Base-by-base conservation (phyloP, 2,888 invertebrate genomes). In the Meteorus cinctellus region DNA sequence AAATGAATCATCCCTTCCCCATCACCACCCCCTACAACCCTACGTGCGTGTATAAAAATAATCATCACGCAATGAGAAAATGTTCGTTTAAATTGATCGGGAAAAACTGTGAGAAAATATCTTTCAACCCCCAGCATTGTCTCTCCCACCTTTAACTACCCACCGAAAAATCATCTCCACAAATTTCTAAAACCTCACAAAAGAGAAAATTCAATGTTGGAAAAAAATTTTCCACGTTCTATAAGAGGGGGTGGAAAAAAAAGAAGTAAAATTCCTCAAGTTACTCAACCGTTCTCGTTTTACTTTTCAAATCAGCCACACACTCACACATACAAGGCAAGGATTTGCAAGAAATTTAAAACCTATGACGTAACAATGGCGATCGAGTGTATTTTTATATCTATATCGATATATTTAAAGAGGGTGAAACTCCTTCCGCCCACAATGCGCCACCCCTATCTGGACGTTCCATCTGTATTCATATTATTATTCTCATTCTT, bases 361-460 rank as follows among this genome's bases (percentile, higher is more conserved):
- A 82, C 81, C 82, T 70, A 73, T 88, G 87, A 88, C 85, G 88
- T 81, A 88, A 88, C 87, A 88, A 88, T 88, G 84, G 81, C 83
- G 82, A 83, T 79, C 65, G 74, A 77, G 69, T 70, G 51, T 74
- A 72, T 69, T 27, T 55, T n/a, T 55, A 55, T 19, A 55, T 55
- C 19, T 55, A 55, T 55, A 48, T 55, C 24, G 8, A 55, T 55
- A 10, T 55, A 10, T 55, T 5, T 8, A 19, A 24, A 6, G 19
- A 55, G 55, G 55, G 55, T n/a, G 55, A 55, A 19, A 19, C 19
- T 19, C 68, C 68, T 67, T 74, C 68, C 74, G 74, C 74, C 74
- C 74, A 68, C 74, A 74, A 74, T 74, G 48, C 16, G 67, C 29
- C 19, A 10, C 55, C 55, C 60, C 67, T 74, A 74, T 74, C 74